These are phyloP conservation scores for Aplysina aerophoba DNA, from an alignment of 37 sponge, comb jelly and placozoan species.

Conservation along the genomic window DNA sequence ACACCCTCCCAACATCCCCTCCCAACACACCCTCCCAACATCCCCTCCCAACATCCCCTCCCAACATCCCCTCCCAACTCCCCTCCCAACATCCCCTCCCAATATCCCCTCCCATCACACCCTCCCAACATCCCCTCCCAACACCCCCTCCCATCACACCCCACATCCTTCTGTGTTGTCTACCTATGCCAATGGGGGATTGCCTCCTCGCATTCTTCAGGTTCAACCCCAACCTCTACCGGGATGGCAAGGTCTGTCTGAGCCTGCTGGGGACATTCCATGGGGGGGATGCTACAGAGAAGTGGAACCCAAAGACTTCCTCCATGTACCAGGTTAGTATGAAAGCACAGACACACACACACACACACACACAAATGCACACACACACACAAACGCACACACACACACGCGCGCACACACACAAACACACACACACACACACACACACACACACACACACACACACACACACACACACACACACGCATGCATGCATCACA, in stretches of 20 bases:
- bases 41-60: no score
- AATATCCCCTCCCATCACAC: no score
- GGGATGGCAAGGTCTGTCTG: constrained; percentile 96
- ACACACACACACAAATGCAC: constrained; percentile 4
- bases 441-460: constrained; percentile 2
- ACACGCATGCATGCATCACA: not conserved
- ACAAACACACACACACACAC: constrained; percentile 24
- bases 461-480: not conserved
- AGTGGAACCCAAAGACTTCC: constrained; percentile 85
- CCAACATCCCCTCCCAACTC: no score
- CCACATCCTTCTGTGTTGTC: no score
- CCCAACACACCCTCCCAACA: no score
- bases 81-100: no score
- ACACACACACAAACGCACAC: constrained; percentile 23
- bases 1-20: no score
- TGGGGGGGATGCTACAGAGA: constrained; percentile 90
- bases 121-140: no score
- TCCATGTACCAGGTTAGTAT: constrained; percentile 65
- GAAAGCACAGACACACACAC: constrained; percentile 1
- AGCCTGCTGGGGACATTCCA: constrained; percentile 96
- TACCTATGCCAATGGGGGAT: no score
- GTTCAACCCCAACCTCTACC: constrained; percentile 95
- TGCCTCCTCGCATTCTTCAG: constrained; percentile 8
- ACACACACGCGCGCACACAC: constrained; percentile 4
- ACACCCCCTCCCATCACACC: no score